These are phyloP conservation scores for Sinella curviseta DNA, from an alignment of 1,140 invertebrate species.

Conservation along the genomic window DNA sequence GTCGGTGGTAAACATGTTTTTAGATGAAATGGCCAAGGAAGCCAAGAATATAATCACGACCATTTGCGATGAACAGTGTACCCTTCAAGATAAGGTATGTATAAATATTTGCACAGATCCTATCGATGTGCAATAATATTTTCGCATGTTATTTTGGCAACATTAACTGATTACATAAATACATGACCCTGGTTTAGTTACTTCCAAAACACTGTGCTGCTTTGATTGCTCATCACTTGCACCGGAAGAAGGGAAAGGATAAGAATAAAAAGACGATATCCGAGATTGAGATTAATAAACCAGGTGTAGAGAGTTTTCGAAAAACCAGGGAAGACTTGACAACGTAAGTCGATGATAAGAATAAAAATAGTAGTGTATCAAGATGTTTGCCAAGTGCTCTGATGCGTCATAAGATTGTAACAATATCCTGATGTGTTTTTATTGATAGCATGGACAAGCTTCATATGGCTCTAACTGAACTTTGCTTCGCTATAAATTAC, in stretches of 20 bases:
- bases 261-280: slow-evolving; percentile 79
- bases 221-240: slow-evolving; percentile 80
- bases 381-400: no score
- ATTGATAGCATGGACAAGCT: slow-evolving; percentile 86
- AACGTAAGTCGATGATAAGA: slow-evolving; percentile 60
- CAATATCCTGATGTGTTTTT: not conserved
- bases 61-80: slow-evolving; percentile 95
- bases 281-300: slow-evolving; percentile 78
- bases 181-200: slow-evolving; percentile 56
- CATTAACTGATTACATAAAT: not conserved
- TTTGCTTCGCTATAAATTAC: slow-evolving; percentile 96
- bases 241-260: slow-evolving; percentile 84
- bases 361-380: not conserved
- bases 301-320: slow-evolving; percentile 89
- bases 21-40: slow-evolving; percentile 99
- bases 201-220: slow-evolving; percentile 93
- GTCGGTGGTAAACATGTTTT: slow-evolving; percentile 94
- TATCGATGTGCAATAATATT: slow-evolving; percentile 11
- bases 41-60: slow-evolving; percentile 98
- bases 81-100: slow-evolving; percentile 82
- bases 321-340: slow-evolving; percentile 95
- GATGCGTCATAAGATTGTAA: no score
- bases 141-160: no score
- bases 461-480: slow-evolving; percentile 96
- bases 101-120: not conserved